phyloP scores from a whole-genome alignment of 2,888 invertebrate genomes.

The Eupeodes luniger region DNA sequence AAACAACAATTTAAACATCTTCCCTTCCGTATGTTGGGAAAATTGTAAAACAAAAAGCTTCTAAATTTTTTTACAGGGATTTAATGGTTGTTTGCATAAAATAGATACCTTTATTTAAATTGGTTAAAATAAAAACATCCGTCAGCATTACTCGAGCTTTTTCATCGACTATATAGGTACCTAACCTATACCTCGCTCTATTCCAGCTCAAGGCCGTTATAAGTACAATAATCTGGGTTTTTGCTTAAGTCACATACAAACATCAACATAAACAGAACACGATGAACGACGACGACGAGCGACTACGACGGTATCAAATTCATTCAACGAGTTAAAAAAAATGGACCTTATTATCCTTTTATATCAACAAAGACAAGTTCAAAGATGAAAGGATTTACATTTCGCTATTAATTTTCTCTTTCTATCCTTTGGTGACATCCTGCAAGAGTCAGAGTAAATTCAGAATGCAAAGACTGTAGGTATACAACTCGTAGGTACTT shows the following conservation, averaged over 20 bases:
- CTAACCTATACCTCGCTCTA: background rate
- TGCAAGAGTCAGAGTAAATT: constrained; percentile 41
- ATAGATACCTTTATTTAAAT: too few relatives aligned
- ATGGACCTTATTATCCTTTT: constrained; percentile 15
- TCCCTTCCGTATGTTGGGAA: too few relatives aligned
- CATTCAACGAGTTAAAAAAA: constrained; percentile 5
- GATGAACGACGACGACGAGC: too few relatives aligned
- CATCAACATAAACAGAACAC: background rate
- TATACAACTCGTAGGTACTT: background rate
- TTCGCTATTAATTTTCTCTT: constrained; percentile 35
- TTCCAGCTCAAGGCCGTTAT: constrained; percentile 11
- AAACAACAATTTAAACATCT: too few relatives aligned
- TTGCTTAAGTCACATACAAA: background rate
- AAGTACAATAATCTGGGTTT: background rate
- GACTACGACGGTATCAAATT: background rate
- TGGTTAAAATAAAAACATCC: too few relatives aligned
- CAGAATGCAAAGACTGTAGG: constrained; percentile 47
- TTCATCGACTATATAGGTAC: background rate
- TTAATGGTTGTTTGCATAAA: too few relatives aligned
- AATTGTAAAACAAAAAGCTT: too few relatives aligned
- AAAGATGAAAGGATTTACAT: constrained; percentile 54
- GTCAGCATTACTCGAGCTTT: background rate
- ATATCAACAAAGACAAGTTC: constrained; percentile 40
- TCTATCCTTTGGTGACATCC: constrained; percentile 28
- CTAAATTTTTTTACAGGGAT: too few relatives aligned